A percentile compares a stretch with the other conserved stretches of the same genome.
Conservation (phyloP, 2,888 invertebrate genomes). For the Diaperis boleti region DNA sequence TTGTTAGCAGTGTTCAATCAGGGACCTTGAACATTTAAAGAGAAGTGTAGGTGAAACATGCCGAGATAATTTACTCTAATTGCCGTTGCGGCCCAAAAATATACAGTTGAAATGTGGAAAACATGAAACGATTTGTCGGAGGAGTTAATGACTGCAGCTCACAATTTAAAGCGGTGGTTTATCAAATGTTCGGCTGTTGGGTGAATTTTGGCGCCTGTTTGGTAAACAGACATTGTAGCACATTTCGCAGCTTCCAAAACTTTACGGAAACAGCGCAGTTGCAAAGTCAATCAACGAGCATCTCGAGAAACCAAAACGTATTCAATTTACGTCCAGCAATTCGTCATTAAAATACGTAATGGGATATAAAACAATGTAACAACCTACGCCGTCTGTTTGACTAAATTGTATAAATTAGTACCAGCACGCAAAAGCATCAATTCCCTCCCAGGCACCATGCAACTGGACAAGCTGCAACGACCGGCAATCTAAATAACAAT, state of each 20-base stretch:
- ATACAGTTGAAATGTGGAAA: not conserved
- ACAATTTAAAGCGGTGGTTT: too few species aligned
- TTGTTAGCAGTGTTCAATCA: slow-evolving; percentile 26
- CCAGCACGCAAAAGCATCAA: slow-evolving; percentile 48
- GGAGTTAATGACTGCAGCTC: too few species aligned
- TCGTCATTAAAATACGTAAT: slow-evolving; percentile 37
- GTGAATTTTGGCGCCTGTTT: not conserved
- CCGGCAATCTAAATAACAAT: too few species aligned
- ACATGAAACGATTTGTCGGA: too few species aligned
- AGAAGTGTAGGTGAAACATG: slow-evolving; percentile 5
- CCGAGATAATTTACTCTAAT: too few species aligned
- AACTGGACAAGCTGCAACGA: slow-evolving; percentile 25
- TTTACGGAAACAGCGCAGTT: not conserved
- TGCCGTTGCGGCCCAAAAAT: too few species aligned
- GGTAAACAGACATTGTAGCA: not conserved
- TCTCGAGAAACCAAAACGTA: not conserved
- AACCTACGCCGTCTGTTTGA: slow-evolving; percentile 47
- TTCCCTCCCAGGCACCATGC: not conserved
- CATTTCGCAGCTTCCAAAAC: too few species aligned
- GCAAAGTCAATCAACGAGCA: not conserved
- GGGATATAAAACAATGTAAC: slow-evolving; percentile 44
- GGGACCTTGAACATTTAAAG: slow-evolving; percentile 13
- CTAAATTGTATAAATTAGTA: slow-evolving; percentile 49
- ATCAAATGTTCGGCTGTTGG: too few species aligned
- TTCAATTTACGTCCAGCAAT: slow-evolving; percentile 13